Evolutionary conservation across 2,888 invertebrate species (phyloP), one percentile per base, ranked within the genome.

Genomic region (Allolobophora icterica): DNA sequence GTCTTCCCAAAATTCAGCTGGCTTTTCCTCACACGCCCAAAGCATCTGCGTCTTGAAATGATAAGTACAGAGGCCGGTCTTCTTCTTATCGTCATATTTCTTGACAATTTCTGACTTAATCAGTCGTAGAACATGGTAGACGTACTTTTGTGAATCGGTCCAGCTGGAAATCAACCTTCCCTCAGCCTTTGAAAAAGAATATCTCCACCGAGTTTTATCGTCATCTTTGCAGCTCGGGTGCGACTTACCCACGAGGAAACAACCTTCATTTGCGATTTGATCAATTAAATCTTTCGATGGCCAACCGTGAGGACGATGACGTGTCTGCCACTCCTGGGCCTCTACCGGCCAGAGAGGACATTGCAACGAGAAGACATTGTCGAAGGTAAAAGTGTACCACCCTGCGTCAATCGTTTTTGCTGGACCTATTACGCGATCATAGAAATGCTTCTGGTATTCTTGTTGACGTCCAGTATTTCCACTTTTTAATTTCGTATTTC

Each of bases 21-120:
- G 89, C 19, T 17, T 34, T 38, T 89, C 89, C 89, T 89, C 89
- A 38, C 89, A 89, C 40, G 89, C 89, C 89, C 89, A 89, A n/a
- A 89, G 17, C 89, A 89, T 89, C 89, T 38, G 89, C 17, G 89
- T 89, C 89, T 89, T 89, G 89, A 89, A 89, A 40, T 89, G 6
- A 38, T 89, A 89, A 15, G 89, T 35, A 38, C 89, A 24, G 35
- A 89, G 40, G 40, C 34, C 15, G 40, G 89, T 38, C n/a, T 89
- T 40, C n/a, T 89, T 40, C 40, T 38, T 38, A 35, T 38, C 38
- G 21, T 21, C 33, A 34, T 13, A 4, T 19, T 84, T 15, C 1
- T 84, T 13, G 33, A 34, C 5, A 35, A 84, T 84, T 15, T 34
- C 21, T 17, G 33, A 34, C 33, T 84, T 84, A 13, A 84, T 84